Conservation (phyloP, 1,140 invertebrate genomes). For the Nasonia longicornis region DNA sequence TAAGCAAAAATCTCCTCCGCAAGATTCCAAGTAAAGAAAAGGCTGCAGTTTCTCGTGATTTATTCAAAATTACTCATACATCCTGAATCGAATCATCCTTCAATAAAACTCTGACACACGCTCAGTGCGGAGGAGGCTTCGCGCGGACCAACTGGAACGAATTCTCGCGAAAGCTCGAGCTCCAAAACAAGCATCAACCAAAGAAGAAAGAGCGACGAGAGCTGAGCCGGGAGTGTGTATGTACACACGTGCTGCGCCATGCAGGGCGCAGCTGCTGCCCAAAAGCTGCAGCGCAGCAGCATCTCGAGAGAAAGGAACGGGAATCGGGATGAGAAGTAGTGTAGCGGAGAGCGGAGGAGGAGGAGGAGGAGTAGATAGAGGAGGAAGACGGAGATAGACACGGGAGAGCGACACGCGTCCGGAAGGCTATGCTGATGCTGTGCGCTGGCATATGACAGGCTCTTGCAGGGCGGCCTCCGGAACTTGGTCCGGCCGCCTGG, state of each 20-base stretch:
- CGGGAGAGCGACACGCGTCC: neutral
- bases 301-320: neutral
- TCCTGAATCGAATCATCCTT: neutral
- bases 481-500: neutral
- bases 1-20: neutral
- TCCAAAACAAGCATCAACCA: neutral
- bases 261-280: conserved; percentile 29
- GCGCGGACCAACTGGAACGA: neutral
- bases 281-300: neutral
- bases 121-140: neutral
- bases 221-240: neutral
- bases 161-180: neutral
- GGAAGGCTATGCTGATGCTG: conserved; percentile 5
- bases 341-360: neutral
- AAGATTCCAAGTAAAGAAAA: neutral
- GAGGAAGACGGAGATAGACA: neutral
- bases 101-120: neutral
- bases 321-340: neutral
- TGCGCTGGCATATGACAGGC: neutral
- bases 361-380: too few relatives aligned
- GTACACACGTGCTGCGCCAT: conserved; percentile 36
- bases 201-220: neutral
- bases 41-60: too few relatives aligned
- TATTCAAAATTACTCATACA: too few relatives aligned
- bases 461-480: neutral